phyloP scores from a whole-genome alignment of 1,140 invertebrate genomes.

The Periplaneta americana region DNA sequence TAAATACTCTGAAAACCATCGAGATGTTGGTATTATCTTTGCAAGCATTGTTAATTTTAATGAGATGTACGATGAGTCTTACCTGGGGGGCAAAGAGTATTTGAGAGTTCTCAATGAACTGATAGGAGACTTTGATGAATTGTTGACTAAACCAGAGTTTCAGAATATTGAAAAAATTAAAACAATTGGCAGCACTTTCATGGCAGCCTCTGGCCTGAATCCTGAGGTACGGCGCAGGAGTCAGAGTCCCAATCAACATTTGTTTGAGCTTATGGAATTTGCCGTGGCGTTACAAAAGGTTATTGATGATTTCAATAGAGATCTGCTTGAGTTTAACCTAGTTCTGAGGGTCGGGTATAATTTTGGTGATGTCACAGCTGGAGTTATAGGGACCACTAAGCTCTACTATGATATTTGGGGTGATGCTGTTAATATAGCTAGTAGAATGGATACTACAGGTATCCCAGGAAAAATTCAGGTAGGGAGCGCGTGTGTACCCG shows the following conservation, averaged over 20 bases:
- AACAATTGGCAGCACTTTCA: constrained; percentile 95
- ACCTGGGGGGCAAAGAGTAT: constrained; percentile 87
- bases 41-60: constrained; percentile 95
- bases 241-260: constrained; percentile 65
- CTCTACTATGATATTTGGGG: constrained; percentile 98
- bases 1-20: constrained; percentile 94
- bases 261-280: constrained; percentile 84
- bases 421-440: constrained; percentile 95
- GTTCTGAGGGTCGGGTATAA: constrained; percentile 82
- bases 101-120: constrained; percentile 91
- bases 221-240: constrained; percentile 51
- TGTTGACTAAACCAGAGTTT: constrained; percentile 76
- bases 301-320: constrained; percentile 81
- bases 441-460: constrained; percentile 91
- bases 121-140: constrained; percentile 91
- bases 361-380: constrained; percentile 88
- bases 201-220: constrained; percentile 94
- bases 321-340: constrained; percentile 83
- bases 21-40: constrained; percentile 89
- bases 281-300: constrained; percentile 81
- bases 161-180: constrained; percentile 95
- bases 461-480: constrained; percentile 83
- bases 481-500: constrained; percentile 61
- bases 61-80: constrained; percentile 94
- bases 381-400: constrained; percentile 94